Percentiles rank a stretch among this genome's conserved stretches.
Conservation (phyloP, 1,140 invertebrate species). For the Cyrtorhinus lividipennis region DNA sequence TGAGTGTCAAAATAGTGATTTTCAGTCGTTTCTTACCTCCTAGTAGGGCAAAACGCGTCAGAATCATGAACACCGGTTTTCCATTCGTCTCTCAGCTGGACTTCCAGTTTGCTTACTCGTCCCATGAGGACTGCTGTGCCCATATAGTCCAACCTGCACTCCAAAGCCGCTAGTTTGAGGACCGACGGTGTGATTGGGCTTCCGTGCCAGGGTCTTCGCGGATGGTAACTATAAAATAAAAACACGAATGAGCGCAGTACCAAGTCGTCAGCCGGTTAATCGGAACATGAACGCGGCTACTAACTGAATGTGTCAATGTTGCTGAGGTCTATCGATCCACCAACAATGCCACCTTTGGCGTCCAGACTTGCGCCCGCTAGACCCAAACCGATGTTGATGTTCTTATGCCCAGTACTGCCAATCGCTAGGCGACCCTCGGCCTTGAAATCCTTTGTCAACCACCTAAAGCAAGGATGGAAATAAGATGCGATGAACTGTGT, state of each 20-base stretch:
- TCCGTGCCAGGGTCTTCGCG: slow-evolving; percentile 77
- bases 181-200: slow-evolving; percentile 77
- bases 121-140: slow-evolving; percentile 85
- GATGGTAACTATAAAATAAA: slow-evolving; percentile 49
- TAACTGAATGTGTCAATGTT: slow-evolving; percentile 74
- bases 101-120: slow-evolving; percentile 64
- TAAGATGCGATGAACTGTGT: not conserved
- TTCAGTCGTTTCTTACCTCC: slow-evolving; percentile 35
- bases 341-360: slow-evolving; percentile 90
- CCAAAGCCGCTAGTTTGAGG: slow-evolving; percentile 68
- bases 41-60: slow-evolving; percentile 39
- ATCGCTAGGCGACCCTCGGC: slow-evolving; percentile 84
- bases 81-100: slow-evolving; percentile 73
- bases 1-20: no score
- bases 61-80: slow-evolving; percentile 29
- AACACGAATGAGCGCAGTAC: not conserved
- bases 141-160: slow-evolving; percentile 90
- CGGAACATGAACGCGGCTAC: slow-evolving; percentile 25
- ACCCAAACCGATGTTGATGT: slow-evolving; percentile 76
- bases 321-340: slow-evolving; percentile 81
- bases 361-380: slow-evolving; percentile 81
- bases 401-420: slow-evolving; percentile 85
- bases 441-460: slow-evolving; percentile 80
- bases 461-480: slow-evolving; percentile 37
- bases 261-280: no score